phyloP scores from a whole-genome alignment of 2,113 vertebrate genomes.

The Hylia prasina region DNA sequence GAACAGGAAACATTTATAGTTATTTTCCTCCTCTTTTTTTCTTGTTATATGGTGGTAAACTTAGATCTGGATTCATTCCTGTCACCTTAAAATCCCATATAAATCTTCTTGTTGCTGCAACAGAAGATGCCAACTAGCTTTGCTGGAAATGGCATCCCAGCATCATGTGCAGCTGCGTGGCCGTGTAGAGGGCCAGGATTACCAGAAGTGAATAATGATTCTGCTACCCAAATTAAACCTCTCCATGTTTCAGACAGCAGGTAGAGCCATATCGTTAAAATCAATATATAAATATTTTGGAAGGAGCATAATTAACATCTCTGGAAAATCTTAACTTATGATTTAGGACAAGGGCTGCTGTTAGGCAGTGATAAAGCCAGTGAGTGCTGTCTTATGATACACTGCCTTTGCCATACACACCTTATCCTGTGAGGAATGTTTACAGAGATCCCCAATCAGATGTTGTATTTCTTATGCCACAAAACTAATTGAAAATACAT shows the following conservation, averaged over 20 bases:
- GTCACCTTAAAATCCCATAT: neutral
- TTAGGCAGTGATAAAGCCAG: neutral
- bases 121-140: neutral
- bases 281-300: neutral
- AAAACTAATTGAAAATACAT: neutral
- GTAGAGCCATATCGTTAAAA: neutral
- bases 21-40: neutral
- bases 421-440: neutral
- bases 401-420: neutral
- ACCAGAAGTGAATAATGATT: neutral
- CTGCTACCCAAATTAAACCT: neutral
- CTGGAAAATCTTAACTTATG: neutral
- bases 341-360: neutral
- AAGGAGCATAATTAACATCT: neutral
- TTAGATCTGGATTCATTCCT: neutral
- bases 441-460: accelerated
- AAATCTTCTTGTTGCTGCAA: neutral
- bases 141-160: neutral
- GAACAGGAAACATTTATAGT: neutral
- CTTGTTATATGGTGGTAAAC: neutral
- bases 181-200: neutral
- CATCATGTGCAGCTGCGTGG: neutral
- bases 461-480: neutral
- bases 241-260: neutral
- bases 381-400: neutral